phyloP scores from a whole-genome alignment of 2,113 vertebrate species.

The Ictalurus punctatus region DNA sequence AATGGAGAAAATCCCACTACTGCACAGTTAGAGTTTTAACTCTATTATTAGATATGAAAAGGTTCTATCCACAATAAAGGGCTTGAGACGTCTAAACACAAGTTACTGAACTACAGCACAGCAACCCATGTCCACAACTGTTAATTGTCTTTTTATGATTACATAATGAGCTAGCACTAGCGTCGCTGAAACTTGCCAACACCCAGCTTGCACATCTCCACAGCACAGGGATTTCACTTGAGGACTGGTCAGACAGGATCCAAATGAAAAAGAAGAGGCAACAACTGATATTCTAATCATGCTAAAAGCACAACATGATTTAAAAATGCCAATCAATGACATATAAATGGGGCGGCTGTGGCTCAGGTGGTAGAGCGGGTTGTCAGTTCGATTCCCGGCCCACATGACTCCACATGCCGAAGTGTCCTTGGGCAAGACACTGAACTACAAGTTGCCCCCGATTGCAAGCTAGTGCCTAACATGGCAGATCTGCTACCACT shows the following conservation, averaged over 20 bases:
- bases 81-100: background rate
- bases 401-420: no score
- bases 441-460: no score
- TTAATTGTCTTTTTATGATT: background rate
- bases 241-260: background rate
- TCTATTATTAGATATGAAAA: background rate
- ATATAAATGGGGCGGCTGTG: background rate
- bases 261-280: background rate
- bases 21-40: background rate
- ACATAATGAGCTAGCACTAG: slow-evolving; percentile 24
- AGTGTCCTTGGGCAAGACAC: no score
- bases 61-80: background rate
- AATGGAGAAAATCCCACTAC: background rate
- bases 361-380: no score
- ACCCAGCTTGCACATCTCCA: background rate
- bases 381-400: no score
- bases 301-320: background rate
- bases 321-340: background rate
- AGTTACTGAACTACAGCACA: background rate
- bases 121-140: background rate
- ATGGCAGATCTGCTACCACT: no score
- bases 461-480: no score
- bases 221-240: background rate
- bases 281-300: background rate
- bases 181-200: background rate